Evolutionary conservation across 2,888 invertebrate species (phyloP).

Genomic region (Mechanitis mazaeus): DNA sequence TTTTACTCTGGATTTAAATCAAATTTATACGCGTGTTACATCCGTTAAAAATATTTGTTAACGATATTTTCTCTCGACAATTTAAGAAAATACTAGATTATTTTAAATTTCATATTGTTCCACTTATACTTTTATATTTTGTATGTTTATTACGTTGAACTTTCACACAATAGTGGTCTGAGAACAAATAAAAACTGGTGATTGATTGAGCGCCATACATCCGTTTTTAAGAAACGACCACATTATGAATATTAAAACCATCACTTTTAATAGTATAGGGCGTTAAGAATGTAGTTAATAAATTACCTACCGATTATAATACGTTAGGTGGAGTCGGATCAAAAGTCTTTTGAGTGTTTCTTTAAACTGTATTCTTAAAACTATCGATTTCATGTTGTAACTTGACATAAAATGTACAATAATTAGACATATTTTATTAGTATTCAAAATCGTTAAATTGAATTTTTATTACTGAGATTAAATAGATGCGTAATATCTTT

Average conservation of each 20-base stretch:
- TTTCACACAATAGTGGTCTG: slow-evolving; percentile 42
- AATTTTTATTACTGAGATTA: slow-evolving; percentile 54
- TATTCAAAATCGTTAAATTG: slow-evolving; percentile 48
- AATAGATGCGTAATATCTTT: slow-evolving; percentile 42
- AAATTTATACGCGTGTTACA: no score
- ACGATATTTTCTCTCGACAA: no score
- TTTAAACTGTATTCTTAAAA: slow-evolving; percentile 30
- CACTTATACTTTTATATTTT: slow-evolving; percentile 24
- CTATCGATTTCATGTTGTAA: slow-evolving; percentile 45
- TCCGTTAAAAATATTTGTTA: no score
- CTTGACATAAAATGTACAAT: slow-evolving; percentile 37
- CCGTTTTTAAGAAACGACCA: slow-evolving; percentile 34
- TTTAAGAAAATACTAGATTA: no score
- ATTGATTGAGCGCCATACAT: slow-evolving; percentile 53
- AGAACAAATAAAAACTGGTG: slow-evolving; percentile 55
- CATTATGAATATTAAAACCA: slow-evolving; percentile 49
- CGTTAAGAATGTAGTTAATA: slow-evolving; percentile 61
- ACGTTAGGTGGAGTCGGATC: slow-evolving; percentile 32
- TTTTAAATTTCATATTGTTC: no score
- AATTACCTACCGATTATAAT: slow-evolving; percentile 63
- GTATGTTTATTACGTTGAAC: slow-evolving; percentile 50
- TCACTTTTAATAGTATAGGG: slow-evolving; percentile 55
- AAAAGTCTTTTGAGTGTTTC: slow-evolving; percentile 16
- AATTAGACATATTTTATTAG: slow-evolving; percentile 49
- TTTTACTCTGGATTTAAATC: no score